Conservation (phyloP, 2,888 invertebrate species). For the Syrphus vitripennis region DNA sequence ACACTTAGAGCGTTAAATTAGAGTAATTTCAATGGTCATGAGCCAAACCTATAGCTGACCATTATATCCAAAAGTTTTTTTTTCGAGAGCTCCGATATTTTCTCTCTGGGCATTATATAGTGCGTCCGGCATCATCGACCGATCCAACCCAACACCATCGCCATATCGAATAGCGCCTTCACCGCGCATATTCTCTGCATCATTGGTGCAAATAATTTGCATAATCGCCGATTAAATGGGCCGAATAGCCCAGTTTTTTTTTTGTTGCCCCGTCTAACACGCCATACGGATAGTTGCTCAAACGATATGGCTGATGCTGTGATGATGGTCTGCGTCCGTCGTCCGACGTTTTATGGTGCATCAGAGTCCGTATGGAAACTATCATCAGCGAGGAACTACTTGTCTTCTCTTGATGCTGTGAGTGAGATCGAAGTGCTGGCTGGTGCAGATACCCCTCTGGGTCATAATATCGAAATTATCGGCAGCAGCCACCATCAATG, state of each 20-base stretch:
- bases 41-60: constrained; percentile 64
- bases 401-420: constrained; percentile 48
- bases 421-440: constrained; percentile 18
- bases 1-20: constrained; percentile 70
- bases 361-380: constrained; percentile 28
- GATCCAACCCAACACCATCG: no score
- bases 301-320: neutral
- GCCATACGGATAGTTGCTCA: neutral
- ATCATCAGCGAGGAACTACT: constrained; percentile 63
- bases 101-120: constrained; percentile 30
- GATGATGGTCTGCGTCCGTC: neutral
- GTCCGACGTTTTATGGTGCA: constrained; percentile 4
- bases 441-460: constrained; percentile 11
- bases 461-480: constrained; percentile 54
- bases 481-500: constrained; percentile 41
- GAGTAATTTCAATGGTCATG: constrained; percentile 58
- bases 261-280: constrained; percentile 34
- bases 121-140: constrained; percentile 49
- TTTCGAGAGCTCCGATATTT: neutral
- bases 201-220: constrained; percentile 69
- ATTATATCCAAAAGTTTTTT: constrained; percentile 58
- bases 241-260: constrained; percentile 69
- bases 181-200: constrained; percentile 48
- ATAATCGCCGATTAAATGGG: constrained; percentile 69
- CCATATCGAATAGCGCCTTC: neutral